These are phyloP conservation scores for Teinopalpus imperialis DNA, from an alignment of 2,888 invertebrate genomes.

Conservation along the genomic window DNA sequence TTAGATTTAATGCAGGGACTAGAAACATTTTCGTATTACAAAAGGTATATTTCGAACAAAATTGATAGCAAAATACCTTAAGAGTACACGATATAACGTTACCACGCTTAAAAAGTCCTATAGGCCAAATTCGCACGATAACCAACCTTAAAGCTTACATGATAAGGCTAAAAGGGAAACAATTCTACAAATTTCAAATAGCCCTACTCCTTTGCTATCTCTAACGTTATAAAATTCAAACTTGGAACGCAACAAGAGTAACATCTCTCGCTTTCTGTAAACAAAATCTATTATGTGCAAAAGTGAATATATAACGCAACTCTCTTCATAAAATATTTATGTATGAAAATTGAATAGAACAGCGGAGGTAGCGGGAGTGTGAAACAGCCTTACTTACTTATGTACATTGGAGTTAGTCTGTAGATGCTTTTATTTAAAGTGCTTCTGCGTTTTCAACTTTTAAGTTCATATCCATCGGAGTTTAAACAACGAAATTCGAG, in stretches of 20 bases:
- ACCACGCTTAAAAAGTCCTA: background rate
- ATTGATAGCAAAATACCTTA: too few species aligned
- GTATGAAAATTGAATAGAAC: slow-evolving; percentile 37
- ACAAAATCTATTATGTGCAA: slow-evolving; percentile 25
- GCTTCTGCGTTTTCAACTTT: slow-evolving; percentile 1
- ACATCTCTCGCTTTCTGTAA: slow-evolving; percentile 14
- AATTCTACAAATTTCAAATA: background rate
- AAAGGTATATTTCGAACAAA: too few species aligned
- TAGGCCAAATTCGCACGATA: background rate
- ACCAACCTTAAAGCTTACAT: background rate
- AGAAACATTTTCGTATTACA: too few species aligned
- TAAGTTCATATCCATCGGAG: too few species aligned
- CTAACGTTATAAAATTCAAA: slow-evolving; percentile 11
- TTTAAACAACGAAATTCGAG: too few species aligned
- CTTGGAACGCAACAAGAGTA: slow-evolving; percentile 1
- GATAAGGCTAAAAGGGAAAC: background rate
- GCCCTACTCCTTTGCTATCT: background rate
- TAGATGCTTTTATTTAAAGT: slow-evolving; percentile 21
- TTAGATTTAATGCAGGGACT: too few species aligned
- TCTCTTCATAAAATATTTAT: slow-evolving; percentile 37
- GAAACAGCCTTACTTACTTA: slow-evolving; percentile 24
- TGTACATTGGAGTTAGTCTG: slow-evolving; percentile 13
- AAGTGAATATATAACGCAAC: slow-evolving; percentile 26
- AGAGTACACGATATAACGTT: too few species aligned
- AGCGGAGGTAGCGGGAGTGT: slow-evolving; percentile 17